These are phyloP conservation scores for Oncopodura yosiiana DNA, from an alignment of 1,140 invertebrate species.

Conservation along the genomic window DNA sequence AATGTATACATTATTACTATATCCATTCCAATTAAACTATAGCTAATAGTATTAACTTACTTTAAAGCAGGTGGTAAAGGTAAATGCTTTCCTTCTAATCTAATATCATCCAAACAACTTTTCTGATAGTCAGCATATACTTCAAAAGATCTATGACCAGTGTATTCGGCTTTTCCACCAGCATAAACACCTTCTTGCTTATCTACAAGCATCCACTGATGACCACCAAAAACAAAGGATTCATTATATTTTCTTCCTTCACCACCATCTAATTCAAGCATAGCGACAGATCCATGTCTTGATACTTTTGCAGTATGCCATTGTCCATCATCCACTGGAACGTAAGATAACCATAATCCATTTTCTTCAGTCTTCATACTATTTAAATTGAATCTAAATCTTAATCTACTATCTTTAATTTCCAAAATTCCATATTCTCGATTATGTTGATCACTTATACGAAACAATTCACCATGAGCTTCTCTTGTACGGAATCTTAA, in stretches of 20 bases:
- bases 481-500: conserved; percentile 85
- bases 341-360: conserved; percentile 78
- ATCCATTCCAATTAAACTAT: too few species aligned
- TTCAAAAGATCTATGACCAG: conserved; percentile 80
- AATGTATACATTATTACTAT: too few species aligned
- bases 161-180: conserved; percentile 89
- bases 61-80: conserved; percentile 53
- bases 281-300: conserved; percentile 86
- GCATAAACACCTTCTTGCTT: conserved; percentile 91
- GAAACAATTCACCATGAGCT: conserved; percentile 78
- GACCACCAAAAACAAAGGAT: conserved; percentile 78
- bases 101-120: conserved; percentile 56
- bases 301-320: conserved; percentile 81
- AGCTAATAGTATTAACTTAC: too few species aligned
- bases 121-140: conserved; percentile 92
- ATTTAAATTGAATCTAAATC: conserved; percentile 88
- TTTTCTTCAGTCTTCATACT: conserved; percentile 77
- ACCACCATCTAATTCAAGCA: conserved; percentile 83
- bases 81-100: conserved; percentile 54
- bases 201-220: conserved; percentile 83
- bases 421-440: conserved; percentile 77
- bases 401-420: conserved; percentile 77
- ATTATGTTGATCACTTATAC: conserved; percentile 87
- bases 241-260: conserved; percentile 91
- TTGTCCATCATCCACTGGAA: conserved; percentile 87